phyloP scores from a whole-genome alignment of 2,797 vertebrate genomes.

The Hypotaenidia philippensis region DNA sequence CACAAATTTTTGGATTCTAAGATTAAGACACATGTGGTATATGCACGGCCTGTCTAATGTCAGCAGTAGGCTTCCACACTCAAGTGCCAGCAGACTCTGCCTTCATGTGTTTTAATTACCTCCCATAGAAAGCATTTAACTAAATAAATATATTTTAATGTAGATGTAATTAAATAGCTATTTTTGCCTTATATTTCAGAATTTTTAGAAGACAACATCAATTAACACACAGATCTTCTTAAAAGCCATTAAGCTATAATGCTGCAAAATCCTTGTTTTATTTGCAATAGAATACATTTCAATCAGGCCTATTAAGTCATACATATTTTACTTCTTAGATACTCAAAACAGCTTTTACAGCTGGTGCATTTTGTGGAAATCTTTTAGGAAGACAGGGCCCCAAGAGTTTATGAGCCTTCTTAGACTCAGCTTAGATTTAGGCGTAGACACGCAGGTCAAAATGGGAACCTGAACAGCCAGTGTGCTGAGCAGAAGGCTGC shows the following conservation, averaged over 20 bases:
- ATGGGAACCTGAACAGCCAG: not conserved
- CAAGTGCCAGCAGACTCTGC: not conserved
- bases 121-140: constrained; percentile 22
- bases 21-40: constrained; percentile 5
- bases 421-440: not conserved
- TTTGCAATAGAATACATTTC: constrained; percentile 29
- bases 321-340: constrained; percentile 15
- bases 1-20: constrained; percentile 16
- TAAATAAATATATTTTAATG: constrained; percentile 30
- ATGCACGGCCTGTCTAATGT: not conserved
- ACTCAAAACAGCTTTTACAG: not conserved
- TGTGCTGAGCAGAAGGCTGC: not conserved
- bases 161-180: constrained; percentile 32
- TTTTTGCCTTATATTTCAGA: constrained; percentile 3
- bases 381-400: not conserved
- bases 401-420: not conserved
- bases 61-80: not conserved
- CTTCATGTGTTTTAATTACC: constrained; percentile 14
- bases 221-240: constrained; percentile 57
- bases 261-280: constrained; percentile 28
- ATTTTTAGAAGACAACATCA: constrained; percentile 41
- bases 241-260: constrained; percentile 18
- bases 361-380: not conserved
- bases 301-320: constrained; percentile 20
- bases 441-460: not conserved